Conservation (phyloP, 1,140 invertebrate species). For the Bombus pyrosoma region DNA sequence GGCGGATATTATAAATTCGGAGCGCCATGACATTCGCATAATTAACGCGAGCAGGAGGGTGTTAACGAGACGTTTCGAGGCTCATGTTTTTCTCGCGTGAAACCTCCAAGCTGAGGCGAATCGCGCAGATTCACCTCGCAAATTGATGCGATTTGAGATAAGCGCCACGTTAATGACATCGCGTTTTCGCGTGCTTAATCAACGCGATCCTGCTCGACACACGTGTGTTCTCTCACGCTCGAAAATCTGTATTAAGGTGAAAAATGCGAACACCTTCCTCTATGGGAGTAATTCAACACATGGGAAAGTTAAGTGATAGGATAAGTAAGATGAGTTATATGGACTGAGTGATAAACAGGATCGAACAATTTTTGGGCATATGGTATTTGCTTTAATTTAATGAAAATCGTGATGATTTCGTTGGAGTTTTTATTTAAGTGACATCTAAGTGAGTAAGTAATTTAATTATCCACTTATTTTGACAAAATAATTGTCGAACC, state of each 20-base stretch:
- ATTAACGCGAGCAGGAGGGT: constrained; percentile 15
- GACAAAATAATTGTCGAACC: too few species aligned
- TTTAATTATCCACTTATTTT: too few species aligned
- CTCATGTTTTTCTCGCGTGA: constrained; percentile 9
- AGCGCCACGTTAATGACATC: constrained; percentile 48
- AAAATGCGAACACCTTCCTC: background rate
- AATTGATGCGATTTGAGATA: constrained; percentile 54
- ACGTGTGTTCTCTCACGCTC: background rate
- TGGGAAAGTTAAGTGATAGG: background rate
- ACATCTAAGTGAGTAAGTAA: too few species aligned
- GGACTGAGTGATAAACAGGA: background rate
- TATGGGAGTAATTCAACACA: background rate
- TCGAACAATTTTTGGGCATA: background rate
- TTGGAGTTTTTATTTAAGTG: too few species aligned
- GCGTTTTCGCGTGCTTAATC: constrained; percentile 41
- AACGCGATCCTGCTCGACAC: constrained; percentile 11
- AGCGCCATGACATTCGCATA: background rate
- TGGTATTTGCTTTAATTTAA: background rate
- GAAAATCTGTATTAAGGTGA: background rate
- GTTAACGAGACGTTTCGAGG: constrained; percentile 33
- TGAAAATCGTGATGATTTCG: too few species aligned
- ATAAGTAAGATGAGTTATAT: background rate
- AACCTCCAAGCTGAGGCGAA: background rate
- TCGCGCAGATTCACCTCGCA: constrained; percentile 36
- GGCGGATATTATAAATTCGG: background rate